Conservation (phyloP, 2,888 invertebrate species). For the Oscheius sp. region DNA sequence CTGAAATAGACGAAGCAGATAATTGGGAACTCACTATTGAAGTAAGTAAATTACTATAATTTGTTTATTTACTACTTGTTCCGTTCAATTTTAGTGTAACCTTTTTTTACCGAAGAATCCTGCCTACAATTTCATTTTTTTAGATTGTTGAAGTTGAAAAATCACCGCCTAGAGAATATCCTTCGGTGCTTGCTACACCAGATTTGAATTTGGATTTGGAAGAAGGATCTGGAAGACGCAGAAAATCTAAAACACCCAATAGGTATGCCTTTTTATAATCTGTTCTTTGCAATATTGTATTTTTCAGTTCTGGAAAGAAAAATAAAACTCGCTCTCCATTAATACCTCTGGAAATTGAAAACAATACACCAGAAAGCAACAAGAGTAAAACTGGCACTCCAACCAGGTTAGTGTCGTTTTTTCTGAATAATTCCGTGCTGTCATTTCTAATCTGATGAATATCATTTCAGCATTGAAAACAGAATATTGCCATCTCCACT, state of each 20-base stretch:
- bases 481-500: neutral
- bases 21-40: constrained; percentile 34
- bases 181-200: neutral
- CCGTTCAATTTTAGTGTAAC: neutral
- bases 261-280: no score
- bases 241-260: no score
- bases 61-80: no score
- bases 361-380: no score
- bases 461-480: neutral
- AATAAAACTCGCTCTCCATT: constrained; percentile 3
- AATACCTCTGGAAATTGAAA: neutral
- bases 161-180: neutral
- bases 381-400: no score
- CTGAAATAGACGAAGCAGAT: constrained; percentile 28
- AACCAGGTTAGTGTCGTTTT: no score
- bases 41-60: neutral
- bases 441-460: no score
- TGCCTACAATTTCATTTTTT: neutral
- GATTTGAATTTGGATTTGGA: no score
- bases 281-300: neutral
- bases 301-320: constrained; percentile 4
- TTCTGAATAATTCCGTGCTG: no score
- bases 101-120: neutral
- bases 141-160: neutral
- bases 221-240: neutral